Percentiles rank a stretch among this genome's conserved stretches.
Evolutionary conservation across 2,797 vertebrate species (phyloP).

Genomic region (Cyclura pinguis): DNA sequence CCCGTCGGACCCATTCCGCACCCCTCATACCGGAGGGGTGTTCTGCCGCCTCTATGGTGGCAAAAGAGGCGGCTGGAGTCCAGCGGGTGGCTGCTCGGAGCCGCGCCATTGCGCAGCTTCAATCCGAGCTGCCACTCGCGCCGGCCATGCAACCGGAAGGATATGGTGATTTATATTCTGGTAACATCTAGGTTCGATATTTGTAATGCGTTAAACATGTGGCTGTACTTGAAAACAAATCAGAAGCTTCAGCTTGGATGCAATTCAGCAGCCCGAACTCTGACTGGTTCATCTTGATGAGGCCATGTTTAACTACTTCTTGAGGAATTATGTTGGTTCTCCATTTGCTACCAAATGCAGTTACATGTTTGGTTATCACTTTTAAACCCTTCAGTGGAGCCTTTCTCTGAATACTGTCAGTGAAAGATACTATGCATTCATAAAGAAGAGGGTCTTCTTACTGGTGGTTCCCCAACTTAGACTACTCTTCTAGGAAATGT

Average conservation of each 20-base stretch:
- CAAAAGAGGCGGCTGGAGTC: too few relatives aligned
- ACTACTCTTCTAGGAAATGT: background rate
- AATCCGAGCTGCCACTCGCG: too few relatives aligned
- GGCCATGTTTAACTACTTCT: background rate
- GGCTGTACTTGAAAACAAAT: background rate
- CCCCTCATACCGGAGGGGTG: too few relatives aligned
- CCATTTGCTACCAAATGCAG: too few relatives aligned
- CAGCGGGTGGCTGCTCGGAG: too few relatives aligned
- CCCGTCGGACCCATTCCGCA: too few relatives aligned
- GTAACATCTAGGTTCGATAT: background rate
- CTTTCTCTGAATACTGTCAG: background rate
- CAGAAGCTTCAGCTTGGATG: background rate
- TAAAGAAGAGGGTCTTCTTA: background rate
- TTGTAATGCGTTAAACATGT: background rate
- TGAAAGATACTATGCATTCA: background rate
- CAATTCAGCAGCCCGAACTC: background rate
- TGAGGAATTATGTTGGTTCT: background rate
- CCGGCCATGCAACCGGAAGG: too few relatives aligned
- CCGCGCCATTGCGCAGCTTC: too few relatives aligned
- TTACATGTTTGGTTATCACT: too few relatives aligned
- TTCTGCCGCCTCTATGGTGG: too few relatives aligned
- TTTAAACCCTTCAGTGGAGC: background rate
- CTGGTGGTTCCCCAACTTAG: background rate
- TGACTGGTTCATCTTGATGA: background rate
- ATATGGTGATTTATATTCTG: too few relatives aligned